Evolutionary conservation across 2,888 invertebrate genomes (phyloP).

Genomic region (Zeuzera pyrina): DNA sequence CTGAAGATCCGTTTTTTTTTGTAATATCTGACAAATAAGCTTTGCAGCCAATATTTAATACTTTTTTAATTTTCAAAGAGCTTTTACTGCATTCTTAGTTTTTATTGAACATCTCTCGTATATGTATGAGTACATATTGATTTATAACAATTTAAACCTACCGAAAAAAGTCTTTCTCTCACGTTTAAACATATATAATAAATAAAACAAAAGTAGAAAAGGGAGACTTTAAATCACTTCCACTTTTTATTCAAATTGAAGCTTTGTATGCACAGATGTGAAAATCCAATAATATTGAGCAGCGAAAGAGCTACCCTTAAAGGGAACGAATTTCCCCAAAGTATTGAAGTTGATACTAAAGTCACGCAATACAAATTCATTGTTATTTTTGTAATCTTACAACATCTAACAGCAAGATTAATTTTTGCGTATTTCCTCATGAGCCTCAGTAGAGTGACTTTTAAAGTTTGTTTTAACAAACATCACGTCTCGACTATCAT

Average conservation of each 20-base stretch:
- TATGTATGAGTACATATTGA: too few species aligned
- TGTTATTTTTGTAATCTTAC: conserved; percentile 42
- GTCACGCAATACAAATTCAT: conserved; percentile 62
- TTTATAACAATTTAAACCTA: too few species aligned
- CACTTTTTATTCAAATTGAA: conserved; percentile 55
- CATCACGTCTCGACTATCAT: too few species aligned
- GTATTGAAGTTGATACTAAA: conserved; percentile 37
- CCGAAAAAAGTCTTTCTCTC: too few species aligned
- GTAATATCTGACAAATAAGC: too few species aligned
- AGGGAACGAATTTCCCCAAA: conserved; percentile 57
- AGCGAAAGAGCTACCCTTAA: conserved; percentile 38
- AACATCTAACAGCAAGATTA: conserved; percentile 18
- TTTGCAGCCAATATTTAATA: too few species aligned
- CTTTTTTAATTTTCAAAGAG: too few species aligned
- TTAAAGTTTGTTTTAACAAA: too few species aligned
- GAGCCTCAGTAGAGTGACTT: conserved; percentile 10
- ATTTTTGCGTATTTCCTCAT: conserved; percentile 20
- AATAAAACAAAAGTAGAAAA: neutral
- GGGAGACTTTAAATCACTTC: conserved; percentile 36
- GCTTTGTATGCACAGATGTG: conserved; percentile 59
- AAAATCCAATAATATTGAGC: conserved; percentile 61
- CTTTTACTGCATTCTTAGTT: too few species aligned
- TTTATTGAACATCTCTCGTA: too few species aligned
- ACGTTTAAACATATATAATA: too few species aligned
- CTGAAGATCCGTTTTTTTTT: too few species aligned